Conservation (phyloP, 2,797 vertebrate species). For the Phrynocephalus vlangalii region DNA sequence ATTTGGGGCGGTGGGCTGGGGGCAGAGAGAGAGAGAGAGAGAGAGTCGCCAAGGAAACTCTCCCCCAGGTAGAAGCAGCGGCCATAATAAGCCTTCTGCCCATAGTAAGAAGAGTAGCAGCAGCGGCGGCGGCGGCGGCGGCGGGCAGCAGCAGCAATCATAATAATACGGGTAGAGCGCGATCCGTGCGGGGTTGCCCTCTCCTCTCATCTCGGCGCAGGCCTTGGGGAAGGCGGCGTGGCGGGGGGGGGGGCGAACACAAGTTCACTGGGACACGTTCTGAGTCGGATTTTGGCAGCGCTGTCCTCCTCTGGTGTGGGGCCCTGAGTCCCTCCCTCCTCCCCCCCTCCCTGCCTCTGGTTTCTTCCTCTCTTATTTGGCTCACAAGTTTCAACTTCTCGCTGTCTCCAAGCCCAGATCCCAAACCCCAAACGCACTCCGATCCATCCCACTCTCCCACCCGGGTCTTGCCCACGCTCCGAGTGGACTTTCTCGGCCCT, state of each 20-base stretch:
- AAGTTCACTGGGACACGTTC: conserved; percentile 48
- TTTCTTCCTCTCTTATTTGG: conserved; percentile 24
- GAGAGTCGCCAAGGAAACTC: conserved; percentile 5
- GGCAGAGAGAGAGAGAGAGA: conserved; percentile 33
- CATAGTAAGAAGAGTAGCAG: too few species aligned
- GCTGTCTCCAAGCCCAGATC: conserved; percentile 3
- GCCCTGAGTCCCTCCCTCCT: conserved; percentile 28
- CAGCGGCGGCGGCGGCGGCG: too few species aligned
- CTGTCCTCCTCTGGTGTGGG: conserved; percentile 39
- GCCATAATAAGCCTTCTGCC: background rate
- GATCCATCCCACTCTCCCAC: conserved; percentile 5
- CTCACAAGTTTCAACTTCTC: conserved; percentile 11
- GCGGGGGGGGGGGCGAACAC: conserved; percentile 21
- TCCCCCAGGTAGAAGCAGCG: background rate
- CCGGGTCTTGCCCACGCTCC: conserved; percentile 27
- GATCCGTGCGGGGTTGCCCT: conserved; percentile 49
- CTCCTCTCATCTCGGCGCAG: conserved; percentile 45
- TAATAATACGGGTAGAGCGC: background rate
- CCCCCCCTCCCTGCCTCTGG: conserved; percentile 36
- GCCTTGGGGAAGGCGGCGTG: conserved; percentile 4
- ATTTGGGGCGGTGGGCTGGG: conserved; percentile 41
- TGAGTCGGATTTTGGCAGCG: conserved; percentile 57
- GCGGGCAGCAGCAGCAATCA: too few species aligned
- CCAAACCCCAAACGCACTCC: background rate
- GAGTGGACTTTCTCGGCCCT: conserved; percentile 55